Evolutionary conservation across 1,140 invertebrate species (phyloP).

Genomic region (Parasteatoda tepidariorum): DNA sequence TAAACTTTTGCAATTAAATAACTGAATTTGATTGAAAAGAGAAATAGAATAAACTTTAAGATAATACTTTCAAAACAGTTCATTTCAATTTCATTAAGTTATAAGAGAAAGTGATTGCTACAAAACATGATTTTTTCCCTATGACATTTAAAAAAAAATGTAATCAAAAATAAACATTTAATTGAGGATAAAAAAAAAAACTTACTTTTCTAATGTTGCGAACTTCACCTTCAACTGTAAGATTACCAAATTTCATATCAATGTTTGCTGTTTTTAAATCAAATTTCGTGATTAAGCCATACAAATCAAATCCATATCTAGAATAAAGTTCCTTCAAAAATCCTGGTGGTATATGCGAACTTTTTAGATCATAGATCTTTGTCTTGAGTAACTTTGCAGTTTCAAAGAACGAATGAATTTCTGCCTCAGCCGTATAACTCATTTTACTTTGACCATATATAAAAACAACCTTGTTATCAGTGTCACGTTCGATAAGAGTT

Average conservation of each 20-base stretch:
- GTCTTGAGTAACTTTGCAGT: background rate
- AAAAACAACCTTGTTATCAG: background rate
- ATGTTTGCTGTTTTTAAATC: slow-evolving; percentile 4
- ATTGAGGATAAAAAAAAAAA: background rate
- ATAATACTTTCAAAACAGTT: background rate
- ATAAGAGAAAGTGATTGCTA: background rate
- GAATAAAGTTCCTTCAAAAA: slow-evolving; percentile 37
- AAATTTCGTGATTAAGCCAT: slow-evolving; percentile 12
- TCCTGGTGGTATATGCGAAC: slow-evolving; percentile 8
- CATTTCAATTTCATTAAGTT: background rate
- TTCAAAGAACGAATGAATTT: background rate
- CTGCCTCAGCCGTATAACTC: slow-evolving; percentile 10
- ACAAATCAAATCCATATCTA: slow-evolving; percentile 32
- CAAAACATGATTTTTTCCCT: background rate
- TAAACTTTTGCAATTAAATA: too few relatives aligned
- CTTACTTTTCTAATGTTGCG: background rate
- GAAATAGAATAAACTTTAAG: background rate
- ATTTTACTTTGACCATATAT: slow-evolving; percentile 18
- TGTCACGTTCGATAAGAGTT: slow-evolving; percentile 4
- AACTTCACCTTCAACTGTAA: slow-evolving; percentile 9
- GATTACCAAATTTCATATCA: background rate
- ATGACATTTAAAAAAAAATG: background rate
- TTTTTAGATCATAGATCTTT: slow-evolving; percentile 7
- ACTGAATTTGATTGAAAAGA: too few relatives aligned
- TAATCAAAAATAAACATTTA: background rate